Percentiles rank a stretch among this genome's conserved stretches.
phyloP scores from a whole-genome alignment of 2,888 invertebrate genomes.

The Adelognathus sp. region DNA sequence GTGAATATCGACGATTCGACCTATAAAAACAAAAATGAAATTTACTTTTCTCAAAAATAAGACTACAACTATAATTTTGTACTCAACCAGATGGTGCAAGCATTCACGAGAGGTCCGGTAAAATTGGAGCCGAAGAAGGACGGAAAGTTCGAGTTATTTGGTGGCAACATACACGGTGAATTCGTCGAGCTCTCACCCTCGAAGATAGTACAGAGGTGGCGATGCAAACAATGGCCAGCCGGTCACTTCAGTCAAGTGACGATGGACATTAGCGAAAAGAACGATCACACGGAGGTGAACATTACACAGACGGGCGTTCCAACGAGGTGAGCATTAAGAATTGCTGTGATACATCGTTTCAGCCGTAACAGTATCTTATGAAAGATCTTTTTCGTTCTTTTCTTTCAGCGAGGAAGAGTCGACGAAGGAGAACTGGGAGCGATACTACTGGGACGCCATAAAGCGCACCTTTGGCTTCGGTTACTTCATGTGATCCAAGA shows the following conservation, averaged over 20 bases:
- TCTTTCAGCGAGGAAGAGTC: conserved; percentile 86
- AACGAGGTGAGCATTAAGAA: conserved; percentile 80
- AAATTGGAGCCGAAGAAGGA: conserved; percentile 91
- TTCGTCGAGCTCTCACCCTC: conserved; percentile 93
- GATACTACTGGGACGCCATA: conserved; percentile 97
- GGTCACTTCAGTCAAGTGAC: conserved; percentile 95
- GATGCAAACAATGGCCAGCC: conserved; percentile 96
- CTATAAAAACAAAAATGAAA: no score
- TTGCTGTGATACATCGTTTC: not conserved
- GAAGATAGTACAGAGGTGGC: conserved; percentile 94
- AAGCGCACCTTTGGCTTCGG: conserved; percentile 96
- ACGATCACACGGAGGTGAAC: conserved; percentile 92
- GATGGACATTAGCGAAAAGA: conserved; percentile 92
- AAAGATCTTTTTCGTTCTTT: not conserved
- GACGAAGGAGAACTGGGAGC: conserved; percentile 94
- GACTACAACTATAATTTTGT: not conserved
- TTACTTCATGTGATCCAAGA: conserved; percentile 82
- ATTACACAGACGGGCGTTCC: conserved; percentile 94
- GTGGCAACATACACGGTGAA: conserved; percentile 94
- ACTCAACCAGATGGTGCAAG: conserved; percentile 89
- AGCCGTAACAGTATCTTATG: not conserved
- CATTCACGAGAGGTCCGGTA: conserved; percentile 92
- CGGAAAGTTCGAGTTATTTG: conserved; percentile 95
- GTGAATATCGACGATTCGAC: no score
- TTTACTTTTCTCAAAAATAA: no score